Conservation (phyloP, 2,888 invertebrate species). For the Chloromyia formosa region DNA sequence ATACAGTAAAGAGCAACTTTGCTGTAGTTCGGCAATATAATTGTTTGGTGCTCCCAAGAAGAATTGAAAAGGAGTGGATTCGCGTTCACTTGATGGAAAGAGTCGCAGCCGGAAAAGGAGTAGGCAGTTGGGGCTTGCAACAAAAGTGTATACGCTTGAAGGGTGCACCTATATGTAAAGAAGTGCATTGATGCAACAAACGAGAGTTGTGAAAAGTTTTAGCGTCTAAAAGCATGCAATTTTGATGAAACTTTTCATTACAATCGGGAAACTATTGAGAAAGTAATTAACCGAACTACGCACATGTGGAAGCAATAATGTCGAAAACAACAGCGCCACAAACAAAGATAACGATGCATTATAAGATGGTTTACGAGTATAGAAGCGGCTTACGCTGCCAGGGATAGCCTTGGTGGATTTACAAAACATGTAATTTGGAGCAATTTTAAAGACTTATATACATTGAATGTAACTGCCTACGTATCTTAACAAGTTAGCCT, state of each 20-base stretch:
- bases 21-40: conserved; percentile 43
- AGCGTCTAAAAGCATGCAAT: conserved; percentile 51
- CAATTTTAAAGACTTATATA: conserved; percentile 30
- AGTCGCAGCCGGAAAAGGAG: background rate
- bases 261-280: conserved; percentile 51
- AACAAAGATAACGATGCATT: conserved; percentile 39
- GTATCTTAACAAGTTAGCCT: background rate
- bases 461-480: conserved; percentile 14
- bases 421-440: conserved; percentile 21
- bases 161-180: conserved; percentile 34
- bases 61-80: conserved; percentile 10
- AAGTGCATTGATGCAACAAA: conserved; percentile 48
- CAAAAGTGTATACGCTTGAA: conserved; percentile 13
- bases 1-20: conserved; percentile 35
- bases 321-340: conserved; percentile 41
- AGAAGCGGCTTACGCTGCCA: background rate
- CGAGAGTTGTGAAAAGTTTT: conserved; percentile 49
- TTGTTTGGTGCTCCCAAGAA: conserved; percentile 29
- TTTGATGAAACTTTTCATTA: conserved; percentile 49
- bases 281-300: conserved; percentile 50
- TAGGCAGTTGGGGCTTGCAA: background rate
- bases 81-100: no score
- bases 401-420: background rate
- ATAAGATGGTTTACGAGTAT: conserved; percentile 16
- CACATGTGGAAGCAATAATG: conserved; percentile 47